phyloP scores from a whole-genome alignment of 1,140 invertebrate species.

The Geopemphigus sp. region DNA sequence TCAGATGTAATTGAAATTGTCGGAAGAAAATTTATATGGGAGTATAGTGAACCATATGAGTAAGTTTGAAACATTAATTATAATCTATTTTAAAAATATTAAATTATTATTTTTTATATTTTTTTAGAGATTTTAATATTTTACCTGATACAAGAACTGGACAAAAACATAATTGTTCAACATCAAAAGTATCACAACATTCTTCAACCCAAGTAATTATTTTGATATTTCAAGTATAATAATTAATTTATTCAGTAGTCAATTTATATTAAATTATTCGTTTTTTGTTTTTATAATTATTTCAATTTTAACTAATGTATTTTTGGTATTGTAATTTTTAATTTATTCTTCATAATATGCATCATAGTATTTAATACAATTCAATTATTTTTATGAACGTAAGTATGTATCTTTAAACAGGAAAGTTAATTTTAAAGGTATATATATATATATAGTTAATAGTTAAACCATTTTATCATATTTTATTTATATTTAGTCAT shows the following conservation, averaged over 20 bases:
- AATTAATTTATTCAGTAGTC: neutral
- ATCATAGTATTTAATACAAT: too few relatives aligned
- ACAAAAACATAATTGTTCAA: neutral
- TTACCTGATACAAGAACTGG: neutral
- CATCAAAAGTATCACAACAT: neutral
- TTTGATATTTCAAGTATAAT: conserved; percentile 19
- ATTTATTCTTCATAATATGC: too few relatives aligned
- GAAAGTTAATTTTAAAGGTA: too few relatives aligned
- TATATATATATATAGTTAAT: too few relatives aligned
- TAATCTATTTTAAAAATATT: neutral
- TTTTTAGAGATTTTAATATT: neutral
- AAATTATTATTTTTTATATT: neutral
- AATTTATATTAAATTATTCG: neutral
- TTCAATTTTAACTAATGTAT: too few relatives aligned
- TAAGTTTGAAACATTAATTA: neutral
- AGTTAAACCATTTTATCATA: too few relatives aligned
- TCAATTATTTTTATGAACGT: too few relatives aligned
- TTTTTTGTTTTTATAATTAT: too few relatives aligned
- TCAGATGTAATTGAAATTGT: conserved; percentile 37
- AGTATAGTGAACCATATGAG: neutral
- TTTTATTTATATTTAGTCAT: too few relatives aligned
- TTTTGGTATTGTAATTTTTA: too few relatives aligned
- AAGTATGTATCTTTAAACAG: too few relatives aligned
- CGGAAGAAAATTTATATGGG: conserved; percentile 28
- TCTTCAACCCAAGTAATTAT: neutral